A percentile compares a stretch with the other conserved stretches of the same genome.
Conservation (phyloP, 2,797 vertebrate species). For the Octomys mimax region DNA sequence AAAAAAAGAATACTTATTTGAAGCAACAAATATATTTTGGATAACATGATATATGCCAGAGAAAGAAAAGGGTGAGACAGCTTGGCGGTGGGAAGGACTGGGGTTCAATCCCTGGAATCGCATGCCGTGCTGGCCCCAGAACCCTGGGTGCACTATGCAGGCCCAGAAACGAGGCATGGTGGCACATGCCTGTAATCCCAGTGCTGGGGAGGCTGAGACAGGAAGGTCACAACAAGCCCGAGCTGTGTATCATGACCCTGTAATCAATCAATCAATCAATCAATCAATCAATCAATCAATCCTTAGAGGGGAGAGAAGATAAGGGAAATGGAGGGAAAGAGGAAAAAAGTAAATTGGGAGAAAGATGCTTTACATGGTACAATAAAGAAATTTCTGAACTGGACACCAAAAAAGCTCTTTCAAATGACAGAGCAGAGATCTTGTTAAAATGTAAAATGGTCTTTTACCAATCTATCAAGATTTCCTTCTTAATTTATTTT, state of each 20-base stretch:
- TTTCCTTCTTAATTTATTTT: conserved; percentile 28
- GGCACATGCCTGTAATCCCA: too few species aligned
- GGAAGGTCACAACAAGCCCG: too few species aligned
- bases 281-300: too few species aligned
- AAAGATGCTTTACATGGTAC: neutral
- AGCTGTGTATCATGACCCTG: too few species aligned
- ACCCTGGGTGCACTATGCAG: too few species aligned
- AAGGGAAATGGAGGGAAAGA: neutral
- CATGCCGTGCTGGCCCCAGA: too few species aligned
- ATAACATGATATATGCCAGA: neutral
- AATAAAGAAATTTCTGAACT: neutral
- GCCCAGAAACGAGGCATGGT: too few species aligned
- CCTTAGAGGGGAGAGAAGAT: neutral
- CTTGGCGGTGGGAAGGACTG: too few species aligned
- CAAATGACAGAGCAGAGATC: neutral
- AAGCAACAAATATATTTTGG: neutral
- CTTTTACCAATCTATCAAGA: conserved; percentile 15
- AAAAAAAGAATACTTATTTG: conserved; percentile 1
- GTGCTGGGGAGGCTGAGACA: too few species aligned
- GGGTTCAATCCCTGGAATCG: too few species aligned
- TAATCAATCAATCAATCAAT: too few species aligned
- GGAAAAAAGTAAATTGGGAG: neutral
- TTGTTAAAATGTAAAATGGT: neutral
- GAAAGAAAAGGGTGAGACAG: neutral
- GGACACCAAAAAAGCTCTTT: conserved; percentile 15